These are phyloP conservation scores for Drosophila subpulchrella DNA, from an alignment of 1,140 invertebrate genomes.

Conservation along the genomic window DNA sequence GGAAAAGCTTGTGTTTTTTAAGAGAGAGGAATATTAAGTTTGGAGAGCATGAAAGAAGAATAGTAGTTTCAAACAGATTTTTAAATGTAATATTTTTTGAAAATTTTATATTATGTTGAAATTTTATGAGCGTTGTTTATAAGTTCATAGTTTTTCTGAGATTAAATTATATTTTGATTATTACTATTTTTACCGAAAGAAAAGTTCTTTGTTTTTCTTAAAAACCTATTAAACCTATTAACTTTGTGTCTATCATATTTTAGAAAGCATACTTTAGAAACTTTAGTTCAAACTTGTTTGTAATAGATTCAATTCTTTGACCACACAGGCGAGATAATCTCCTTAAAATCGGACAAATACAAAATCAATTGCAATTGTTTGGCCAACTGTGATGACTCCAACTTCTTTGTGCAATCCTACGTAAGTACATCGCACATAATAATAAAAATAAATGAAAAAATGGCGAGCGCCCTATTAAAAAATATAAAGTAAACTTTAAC, in stretches of 20 bases:
- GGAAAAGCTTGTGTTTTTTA: background rate
- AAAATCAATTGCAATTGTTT: slow-evolving; percentile 87
- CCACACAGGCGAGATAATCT: slow-evolving; percentile 84
- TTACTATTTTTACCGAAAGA: too few relatives aligned
- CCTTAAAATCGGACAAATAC: slow-evolving; percentile 83
- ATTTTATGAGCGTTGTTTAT: too few relatives aligned
- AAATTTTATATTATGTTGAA: too few relatives aligned
- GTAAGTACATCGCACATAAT: slow-evolving; percentile 75
- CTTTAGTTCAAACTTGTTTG: background rate
- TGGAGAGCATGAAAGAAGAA: background rate
- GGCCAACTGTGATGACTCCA: slow-evolving; percentile 88
- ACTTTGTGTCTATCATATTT: too few relatives aligned
- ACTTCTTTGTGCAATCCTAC: slow-evolving; percentile 86
- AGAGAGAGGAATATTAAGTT: background rate
- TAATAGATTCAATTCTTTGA: background rate
- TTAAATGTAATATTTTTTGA: background rate
- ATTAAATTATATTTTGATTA: too few relatives aligned
- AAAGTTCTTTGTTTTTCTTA: too few relatives aligned
- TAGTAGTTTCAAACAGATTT: background rate
- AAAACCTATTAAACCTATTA: too few relatives aligned
- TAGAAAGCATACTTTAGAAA: background rate
- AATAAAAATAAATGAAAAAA: slow-evolving; percentile 30
- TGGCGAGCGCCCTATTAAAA: slow-evolving; percentile 16
- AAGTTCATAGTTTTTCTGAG: too few relatives aligned
- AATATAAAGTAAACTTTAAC: slow-evolving; percentile 30